Evolutionary conservation across 2,797 vertebrate species (phyloP).

Genomic region (Oreonectes daqikongensis): DNA sequence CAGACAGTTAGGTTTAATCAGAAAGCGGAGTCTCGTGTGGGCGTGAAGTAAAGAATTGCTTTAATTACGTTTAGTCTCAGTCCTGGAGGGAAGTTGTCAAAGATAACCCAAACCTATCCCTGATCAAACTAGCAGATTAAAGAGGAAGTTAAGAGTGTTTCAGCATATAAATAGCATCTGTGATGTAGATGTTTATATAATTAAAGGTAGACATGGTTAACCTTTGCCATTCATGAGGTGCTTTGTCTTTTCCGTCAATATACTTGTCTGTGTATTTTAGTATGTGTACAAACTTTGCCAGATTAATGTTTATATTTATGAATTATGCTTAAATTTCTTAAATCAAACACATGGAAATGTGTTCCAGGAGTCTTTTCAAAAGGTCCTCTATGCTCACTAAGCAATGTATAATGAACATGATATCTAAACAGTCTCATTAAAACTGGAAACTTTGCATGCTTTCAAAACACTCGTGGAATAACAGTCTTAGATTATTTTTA

Average conservation of each 20-base stretch:
- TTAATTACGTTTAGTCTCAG: slow-evolving; percentile 55
- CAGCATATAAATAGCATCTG: no score
- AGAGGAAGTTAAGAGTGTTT: neutral
- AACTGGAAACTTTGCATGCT: neutral
- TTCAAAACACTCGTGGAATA: neutral
- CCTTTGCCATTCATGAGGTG: neutral
- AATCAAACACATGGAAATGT: slow-evolving; percentile 31
- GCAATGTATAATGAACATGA: neutral
- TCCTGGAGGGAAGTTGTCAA: slow-evolving; percentile 43
- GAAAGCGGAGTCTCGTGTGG: slow-evolving; percentile 41
- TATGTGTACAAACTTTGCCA: neutral
- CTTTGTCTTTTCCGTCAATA: slow-evolving; percentile 1
- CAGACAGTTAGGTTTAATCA: slow-evolving; percentile 51
- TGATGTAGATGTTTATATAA: no score
- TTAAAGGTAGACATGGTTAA: no score
- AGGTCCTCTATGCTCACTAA: neutral
- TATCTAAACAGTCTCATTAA: neutral
- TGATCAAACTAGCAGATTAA: slow-evolving; percentile 20
- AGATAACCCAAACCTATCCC: slow-evolving; percentile 48
- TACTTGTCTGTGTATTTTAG: neutral
- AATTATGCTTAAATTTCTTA: slow-evolving; percentile 29
- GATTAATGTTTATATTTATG: slow-evolving; percentile 22
- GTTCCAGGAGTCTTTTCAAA: neutral
- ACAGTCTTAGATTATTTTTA: neutral
- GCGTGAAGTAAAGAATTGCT: slow-evolving; percentile 53